A percentile compares a stretch with the other conserved stretches of the same genome.
phyloP scores from a whole-genome alignment of 2,888 invertebrate genomes.

The Lysandra bellargus region DNA sequence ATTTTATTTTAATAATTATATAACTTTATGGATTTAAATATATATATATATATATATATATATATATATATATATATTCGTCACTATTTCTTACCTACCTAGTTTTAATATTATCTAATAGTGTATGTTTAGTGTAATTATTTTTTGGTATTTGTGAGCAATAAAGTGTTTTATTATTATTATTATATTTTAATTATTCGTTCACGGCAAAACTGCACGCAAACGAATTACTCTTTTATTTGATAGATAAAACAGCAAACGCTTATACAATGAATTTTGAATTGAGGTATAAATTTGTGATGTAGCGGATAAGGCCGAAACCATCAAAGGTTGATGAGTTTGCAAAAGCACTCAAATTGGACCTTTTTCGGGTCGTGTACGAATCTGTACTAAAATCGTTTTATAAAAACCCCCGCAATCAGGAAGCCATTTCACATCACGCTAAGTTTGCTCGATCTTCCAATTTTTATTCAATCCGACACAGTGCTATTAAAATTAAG shows the following conservation, averaged over 20 bases:
- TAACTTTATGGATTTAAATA: too few relatives aligned
- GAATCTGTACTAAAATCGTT: conserved; percentile 33
- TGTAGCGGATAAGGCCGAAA: conserved; percentile 31
- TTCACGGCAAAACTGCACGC: not conserved
- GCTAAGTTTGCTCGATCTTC: not conserved
- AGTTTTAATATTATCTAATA: too few relatives aligned
- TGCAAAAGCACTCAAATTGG: conserved; percentile 32
- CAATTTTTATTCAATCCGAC: not conserved
- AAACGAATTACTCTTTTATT: not conserved
- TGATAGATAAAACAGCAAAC: not conserved
- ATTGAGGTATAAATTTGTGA: conserved; percentile 35
- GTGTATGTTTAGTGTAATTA: too few relatives aligned
- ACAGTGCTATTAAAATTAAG: conserved; percentile 1
- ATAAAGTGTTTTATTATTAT: too few relatives aligned
- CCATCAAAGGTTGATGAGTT: conserved; percentile 36
- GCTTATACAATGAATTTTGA: conserved; percentile 33
- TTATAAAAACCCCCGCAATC: conserved; percentile 32
- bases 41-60: too few relatives aligned
- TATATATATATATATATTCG: too few relatives aligned
- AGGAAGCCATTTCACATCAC: conserved; percentile 31
- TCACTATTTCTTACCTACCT: too few relatives aligned
- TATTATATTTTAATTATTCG: too few relatives aligned
- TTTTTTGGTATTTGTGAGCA: too few relatives aligned
- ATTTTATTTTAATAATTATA: too few relatives aligned
- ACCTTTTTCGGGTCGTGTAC: conserved; percentile 26